phyloP scores from a whole-genome alignment of 2,113 vertebrate species.

The Hypomesus transpacificus region DNA sequence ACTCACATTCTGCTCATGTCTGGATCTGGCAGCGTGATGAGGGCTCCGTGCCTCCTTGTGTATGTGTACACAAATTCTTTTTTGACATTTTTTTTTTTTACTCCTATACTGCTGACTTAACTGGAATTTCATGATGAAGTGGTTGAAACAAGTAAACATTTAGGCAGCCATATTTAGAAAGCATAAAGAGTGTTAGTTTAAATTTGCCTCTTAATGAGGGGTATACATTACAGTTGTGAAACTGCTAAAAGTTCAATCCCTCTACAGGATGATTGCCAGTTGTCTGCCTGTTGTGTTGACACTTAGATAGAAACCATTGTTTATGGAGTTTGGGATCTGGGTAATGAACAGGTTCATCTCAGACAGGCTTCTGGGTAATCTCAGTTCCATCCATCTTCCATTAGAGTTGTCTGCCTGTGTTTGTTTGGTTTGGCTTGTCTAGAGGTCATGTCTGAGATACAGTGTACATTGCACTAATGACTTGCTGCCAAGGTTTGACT shows the following conservation, averaged over 20 bases:
- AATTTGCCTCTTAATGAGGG: constrained; percentile 31
- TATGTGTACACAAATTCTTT: neutral
- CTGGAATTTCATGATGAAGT: neutral
- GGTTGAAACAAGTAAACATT: neutral
- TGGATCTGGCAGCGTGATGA: neutral
- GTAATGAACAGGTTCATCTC: constrained; percentile 52
- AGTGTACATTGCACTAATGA: constrained; percentile 18
- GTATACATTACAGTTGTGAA: constrained; percentile 22
- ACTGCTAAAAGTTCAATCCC: constrained; percentile 33
- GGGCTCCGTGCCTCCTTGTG: neutral
- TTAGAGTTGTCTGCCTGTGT: constrained; percentile 26
- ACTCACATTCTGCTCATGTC: neutral
- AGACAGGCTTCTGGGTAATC: constrained; percentile 47
- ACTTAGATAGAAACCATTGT: constrained; percentile 57
- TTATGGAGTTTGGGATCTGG: constrained; percentile 47
- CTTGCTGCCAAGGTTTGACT: neutral
- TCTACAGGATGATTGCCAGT: constrained; percentile 42
- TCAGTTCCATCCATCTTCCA: constrained; percentile 35
- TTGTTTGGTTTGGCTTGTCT: constrained; percentile 12
- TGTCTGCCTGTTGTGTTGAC: constrained; percentile 52
- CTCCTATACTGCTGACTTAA: neutral
- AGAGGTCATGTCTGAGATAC: constrained; percentile 3
- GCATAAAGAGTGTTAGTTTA: constrained; percentile 20
- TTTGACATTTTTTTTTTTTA: neutral
- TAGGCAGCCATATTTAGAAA: constrained; percentile 8